A percentile compares a stretch with the other conserved stretches of the same genome.
These are phyloP conservation scores for Tribolium freemani DNA, from an alignment of 2,888 invertebrate species.

Conservation along the genomic window DNA sequence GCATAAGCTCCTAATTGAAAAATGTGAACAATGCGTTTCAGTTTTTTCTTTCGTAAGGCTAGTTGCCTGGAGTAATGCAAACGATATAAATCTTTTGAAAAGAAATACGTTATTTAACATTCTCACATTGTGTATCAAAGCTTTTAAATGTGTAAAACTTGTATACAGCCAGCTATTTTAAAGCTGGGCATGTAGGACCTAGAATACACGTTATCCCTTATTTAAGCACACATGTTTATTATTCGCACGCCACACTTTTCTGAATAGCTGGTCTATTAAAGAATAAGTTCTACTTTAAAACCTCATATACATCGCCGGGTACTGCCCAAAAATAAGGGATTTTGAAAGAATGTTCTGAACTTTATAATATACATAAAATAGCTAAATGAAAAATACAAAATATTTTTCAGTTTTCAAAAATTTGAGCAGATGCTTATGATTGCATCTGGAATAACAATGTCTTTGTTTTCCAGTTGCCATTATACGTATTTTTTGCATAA, in stretches of 20 bases:
- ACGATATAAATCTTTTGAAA: not conserved
- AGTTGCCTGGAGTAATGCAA: not conserved
- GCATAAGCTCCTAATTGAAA: not conserved
- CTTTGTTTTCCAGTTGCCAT: not conserved
- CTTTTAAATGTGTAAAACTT: not conserved
- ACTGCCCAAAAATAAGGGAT: too few species aligned
- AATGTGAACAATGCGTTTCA: not conserved
- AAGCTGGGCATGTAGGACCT: not conserved
- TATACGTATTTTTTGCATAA: not conserved
- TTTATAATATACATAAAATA: too few species aligned
- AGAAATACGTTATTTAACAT: not conserved
- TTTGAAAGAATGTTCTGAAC: too few species aligned
- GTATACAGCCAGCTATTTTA: not conserved
- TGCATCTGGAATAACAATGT: not conserved
- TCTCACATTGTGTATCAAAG: not conserved
- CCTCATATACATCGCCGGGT: too few species aligned
- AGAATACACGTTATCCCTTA: not conserved
- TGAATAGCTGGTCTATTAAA: not conserved
- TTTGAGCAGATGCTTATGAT: not conserved
- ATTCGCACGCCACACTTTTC: not conserved
- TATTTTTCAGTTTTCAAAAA: not conserved
- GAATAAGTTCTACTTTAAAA: not conserved
- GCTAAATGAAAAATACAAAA: too few species aligned
- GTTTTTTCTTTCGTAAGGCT: not conserved
- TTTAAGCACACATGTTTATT: not conserved